Evolutionary conservation across 2,888 invertebrate genomes (phyloP).

Genomic region (Hydrotaea cyrtoneurina): DNA sequence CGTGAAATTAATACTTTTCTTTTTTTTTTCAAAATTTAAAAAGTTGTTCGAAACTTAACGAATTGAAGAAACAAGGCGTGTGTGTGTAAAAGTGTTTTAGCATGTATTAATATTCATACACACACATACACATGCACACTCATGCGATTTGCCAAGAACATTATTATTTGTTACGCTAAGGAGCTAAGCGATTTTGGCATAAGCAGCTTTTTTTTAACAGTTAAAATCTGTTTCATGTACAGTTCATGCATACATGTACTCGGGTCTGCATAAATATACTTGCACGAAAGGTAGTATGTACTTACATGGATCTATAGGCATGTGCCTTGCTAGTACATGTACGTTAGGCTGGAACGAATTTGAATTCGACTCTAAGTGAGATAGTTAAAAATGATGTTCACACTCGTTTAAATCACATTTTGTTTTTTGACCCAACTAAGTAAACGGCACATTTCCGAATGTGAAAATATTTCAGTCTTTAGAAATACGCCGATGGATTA

Average conservation of each 20-base stretch:
- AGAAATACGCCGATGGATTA: too few species aligned
- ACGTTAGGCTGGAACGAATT: neutral
- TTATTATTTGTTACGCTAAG: slow-evolving; percentile 40
- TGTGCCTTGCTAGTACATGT: too few species aligned
- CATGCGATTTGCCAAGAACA: neutral
- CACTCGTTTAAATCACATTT: too few species aligned
- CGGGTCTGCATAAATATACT: slow-evolving; percentile 12
- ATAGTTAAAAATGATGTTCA: too few species aligned
- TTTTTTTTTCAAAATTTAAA: slow-evolving; percentile 37
- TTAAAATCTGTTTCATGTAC: slow-evolving; percentile 33
- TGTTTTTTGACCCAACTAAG: too few species aligned
- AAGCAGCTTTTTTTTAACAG: slow-evolving; percentile 43
- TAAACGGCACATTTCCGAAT: too few species aligned
- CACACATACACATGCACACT: neutral
- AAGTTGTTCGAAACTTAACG: slow-evolving; percentile 24
- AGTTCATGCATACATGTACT: neutral
- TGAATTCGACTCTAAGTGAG: too few species aligned
- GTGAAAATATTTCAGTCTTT: too few species aligned
- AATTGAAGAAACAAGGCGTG: neutral
- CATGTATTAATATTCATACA: slow-evolving; percentile 17
- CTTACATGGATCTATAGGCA: neutral
- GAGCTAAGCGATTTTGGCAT: slow-evolving; percentile 34
- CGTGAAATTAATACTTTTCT: slow-evolving; percentile 53
- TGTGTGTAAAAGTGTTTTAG: neutral
- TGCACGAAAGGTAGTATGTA: neutral